These are phyloP conservation scores for Lobophora halterata DNA, from an alignment of 2,888 invertebrate genomes.

Conservation along the genomic window DNA sequence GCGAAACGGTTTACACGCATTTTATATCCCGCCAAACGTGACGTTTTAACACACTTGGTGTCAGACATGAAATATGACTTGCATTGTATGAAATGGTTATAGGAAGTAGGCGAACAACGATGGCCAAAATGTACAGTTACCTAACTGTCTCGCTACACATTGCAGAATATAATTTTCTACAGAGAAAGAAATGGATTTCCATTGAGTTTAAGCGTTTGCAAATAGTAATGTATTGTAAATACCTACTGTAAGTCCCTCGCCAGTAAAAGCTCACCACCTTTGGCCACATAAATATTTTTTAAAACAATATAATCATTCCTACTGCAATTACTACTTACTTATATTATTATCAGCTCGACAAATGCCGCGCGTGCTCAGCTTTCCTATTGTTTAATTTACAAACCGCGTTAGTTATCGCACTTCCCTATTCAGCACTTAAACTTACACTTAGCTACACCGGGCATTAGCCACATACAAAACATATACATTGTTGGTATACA, in stretches of 20 bases:
- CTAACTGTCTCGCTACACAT: too few species aligned
- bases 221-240: too few species aligned
- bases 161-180: too few species aligned
- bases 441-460: not conserved
- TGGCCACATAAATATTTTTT: too few species aligned
- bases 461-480: not conserved
- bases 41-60: conserved; percentile 14
- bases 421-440: conserved; percentile 5
- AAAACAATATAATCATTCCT: too few species aligned
- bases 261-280: too few species aligned
- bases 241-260: too few species aligned
- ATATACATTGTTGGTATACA: not conserved
- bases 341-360: conserved; percentile 7
- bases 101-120: too few species aligned
- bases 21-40: conserved; percentile 21
- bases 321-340: too few species aligned
- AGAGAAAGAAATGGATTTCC: too few species aligned
- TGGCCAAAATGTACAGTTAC: too few species aligned
- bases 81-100: not conserved
- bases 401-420: conserved; percentile 10
- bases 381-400: conserved; percentile 13
- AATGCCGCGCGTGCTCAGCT: conserved; percentile 7
- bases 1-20: conserved; percentile 25
- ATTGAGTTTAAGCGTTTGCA: too few species aligned
- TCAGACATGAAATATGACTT: conserved; percentile 8